Evolutionary conservation across 1,140 invertebrate genomes (phyloP).

Genomic region (Dendrolimus kikuchii): DNA sequence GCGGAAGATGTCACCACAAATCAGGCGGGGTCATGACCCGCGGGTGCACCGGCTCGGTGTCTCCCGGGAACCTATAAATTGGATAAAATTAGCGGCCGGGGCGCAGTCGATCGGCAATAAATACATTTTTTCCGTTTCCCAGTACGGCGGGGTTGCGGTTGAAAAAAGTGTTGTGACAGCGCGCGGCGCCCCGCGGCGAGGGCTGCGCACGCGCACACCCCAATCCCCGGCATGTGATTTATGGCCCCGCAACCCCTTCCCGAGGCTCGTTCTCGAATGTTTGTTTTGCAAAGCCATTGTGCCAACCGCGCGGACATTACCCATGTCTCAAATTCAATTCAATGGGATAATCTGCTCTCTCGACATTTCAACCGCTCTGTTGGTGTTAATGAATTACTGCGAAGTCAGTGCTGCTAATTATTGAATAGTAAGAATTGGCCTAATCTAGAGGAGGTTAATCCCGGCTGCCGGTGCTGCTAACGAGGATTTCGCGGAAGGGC

Average conservation of each 20-base stretch:
- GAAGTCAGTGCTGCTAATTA: too few species aligned
- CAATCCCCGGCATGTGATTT: too few species aligned
- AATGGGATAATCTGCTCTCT: too few species aligned
- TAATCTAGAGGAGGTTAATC: background rate
- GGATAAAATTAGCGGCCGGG: slow-evolving; percentile 43
- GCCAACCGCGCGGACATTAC: slow-evolving; percentile 10
- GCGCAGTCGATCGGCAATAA: slow-evolving; percentile 27
- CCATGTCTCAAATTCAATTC: background rate
- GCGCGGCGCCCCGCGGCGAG: slow-evolving; percentile 1
- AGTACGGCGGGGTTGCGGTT: slow-evolving; percentile 19
- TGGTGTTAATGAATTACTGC: background rate
- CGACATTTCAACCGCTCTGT: background rate
- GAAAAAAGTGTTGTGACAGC: slow-evolving; percentile 35
- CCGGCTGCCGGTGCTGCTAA: background rate
- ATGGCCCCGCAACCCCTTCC: slow-evolving; percentile 1
- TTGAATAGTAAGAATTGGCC: background rate
- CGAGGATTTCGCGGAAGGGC: slow-evolving; percentile 11
- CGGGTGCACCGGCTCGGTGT: slow-evolving; percentile 11
- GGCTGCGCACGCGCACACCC: background rate
- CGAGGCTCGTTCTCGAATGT: slow-evolving; percentile 10
- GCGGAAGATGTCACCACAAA: too few species aligned
- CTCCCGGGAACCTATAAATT: slow-evolving; percentile 53
- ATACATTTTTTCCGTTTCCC: slow-evolving; percentile 28
- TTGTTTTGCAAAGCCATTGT: slow-evolving; percentile 11
- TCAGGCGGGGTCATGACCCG: background rate